Base-by-base conservation (phyloP, 2,113 vertebrate genomes). In the Strigops habroptila region DNA sequence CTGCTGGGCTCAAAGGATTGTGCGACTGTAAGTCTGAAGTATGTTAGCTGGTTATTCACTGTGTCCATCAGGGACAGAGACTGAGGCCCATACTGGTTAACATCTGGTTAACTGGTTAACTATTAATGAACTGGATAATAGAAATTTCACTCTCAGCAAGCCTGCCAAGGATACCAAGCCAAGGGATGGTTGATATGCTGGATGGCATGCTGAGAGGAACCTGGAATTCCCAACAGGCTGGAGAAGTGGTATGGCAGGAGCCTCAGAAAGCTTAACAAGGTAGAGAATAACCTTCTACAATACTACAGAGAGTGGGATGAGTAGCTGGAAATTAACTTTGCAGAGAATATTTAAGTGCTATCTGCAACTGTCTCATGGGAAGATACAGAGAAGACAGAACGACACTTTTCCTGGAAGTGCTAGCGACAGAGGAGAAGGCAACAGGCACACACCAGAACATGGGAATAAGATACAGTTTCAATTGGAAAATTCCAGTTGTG, bases 11-110 rank as follows among this genome's bases (percentile, higher is more conserved):
- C 7, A 39, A 22, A 27, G 1, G 1, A 2, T 69, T 59, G 3
- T 57, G 27, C 3, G 5, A 23, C 27, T 3, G 3, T 37, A 12
- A 23, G 8, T 12, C 28, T 1, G 2, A 59, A 62, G 30, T 57
- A 17, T 28, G 9, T 30, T 55, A 27, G 21, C 37, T 63, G 10
- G 17, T 79, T 82, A 18, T 5, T 51, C 44, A 22, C 12, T n/a
- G 10, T 33, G 22, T 59, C 28, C 35, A 33, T 64, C 48, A 51
- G 33, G 18, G 48, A 19, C 57, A 33, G 11, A 8, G 25, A 16
- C 18, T 28, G 23, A 41, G 28, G 64, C 27, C 33, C 17, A 28
- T 22, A 18, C 31, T 53, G 17, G 37, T 76, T n/a, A n/a, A 64
- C 11, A 25, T 31, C 41, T 67, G n/a, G n/a, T n/a, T n/a, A n/a